These are phyloP conservation scores for Eupelmus urozonus DNA, from an alignment of 2,888 invertebrate species.

Conservation along the genomic window DNA sequence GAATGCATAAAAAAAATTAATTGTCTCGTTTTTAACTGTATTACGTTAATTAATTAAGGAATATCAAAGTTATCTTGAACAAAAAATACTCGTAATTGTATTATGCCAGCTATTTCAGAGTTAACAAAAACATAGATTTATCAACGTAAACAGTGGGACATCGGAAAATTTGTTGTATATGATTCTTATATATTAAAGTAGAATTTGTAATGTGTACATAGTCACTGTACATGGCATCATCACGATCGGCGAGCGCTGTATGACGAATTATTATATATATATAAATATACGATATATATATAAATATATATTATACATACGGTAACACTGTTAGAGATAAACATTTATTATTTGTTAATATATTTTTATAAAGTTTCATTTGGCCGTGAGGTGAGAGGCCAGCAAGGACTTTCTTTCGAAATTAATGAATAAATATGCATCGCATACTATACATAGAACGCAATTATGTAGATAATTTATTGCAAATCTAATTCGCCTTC, in stretches of 20 bases:
- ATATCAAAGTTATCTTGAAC: conserved; percentile 18
- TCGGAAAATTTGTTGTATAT: conserved; percentile 70
- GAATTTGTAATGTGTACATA: conserved; percentile 74
- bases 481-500: too few species aligned
- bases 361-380: conserved; percentile 77
- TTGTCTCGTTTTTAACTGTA: not conserved
- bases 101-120: conserved; percentile 42
- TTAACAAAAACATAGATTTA: conserved; percentile 40
- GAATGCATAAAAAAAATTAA: not conserved
- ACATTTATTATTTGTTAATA: conserved; percentile 76
- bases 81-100: conserved; percentile 47
- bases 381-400: too few species aligned
- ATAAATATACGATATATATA: conserved; percentile 44
- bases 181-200: conserved; percentile 64
- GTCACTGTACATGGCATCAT: conserved; percentile 70
- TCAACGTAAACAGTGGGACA: not conserved
- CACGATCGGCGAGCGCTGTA: conserved; percentile 66
- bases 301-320: conserved; percentile 56
- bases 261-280: conserved; percentile 67
- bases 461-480: too few species aligned
- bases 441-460: too few species aligned
- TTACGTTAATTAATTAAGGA: not conserved
- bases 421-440: too few species aligned
- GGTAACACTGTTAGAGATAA: conserved; percentile 71
- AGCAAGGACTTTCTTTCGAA: too few species aligned